phyloP scores from a whole-genome alignment of 1,140 invertebrate genomes.

The Temnothorax curvispinosus region DNA sequence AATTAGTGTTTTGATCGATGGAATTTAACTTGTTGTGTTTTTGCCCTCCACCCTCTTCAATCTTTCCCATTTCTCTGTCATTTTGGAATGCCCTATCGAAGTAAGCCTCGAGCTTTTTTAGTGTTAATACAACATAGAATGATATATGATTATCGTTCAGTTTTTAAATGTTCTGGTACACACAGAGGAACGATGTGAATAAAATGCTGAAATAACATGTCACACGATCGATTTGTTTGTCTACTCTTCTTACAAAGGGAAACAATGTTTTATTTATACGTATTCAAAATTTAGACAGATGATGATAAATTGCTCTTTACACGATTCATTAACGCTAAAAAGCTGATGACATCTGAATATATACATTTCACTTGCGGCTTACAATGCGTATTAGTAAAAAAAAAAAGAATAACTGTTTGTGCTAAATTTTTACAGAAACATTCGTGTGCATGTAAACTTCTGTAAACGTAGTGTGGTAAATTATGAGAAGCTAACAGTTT shows the following conservation, averaged over 20 bases:
- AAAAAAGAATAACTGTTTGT: slow-evolving; percentile 9
- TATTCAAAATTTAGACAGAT: neutral
- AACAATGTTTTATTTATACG: neutral
- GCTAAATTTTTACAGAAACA: slow-evolving; percentile 24
- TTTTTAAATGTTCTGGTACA: neutral
- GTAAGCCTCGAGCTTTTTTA: neutral
- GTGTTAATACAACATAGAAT: neutral
- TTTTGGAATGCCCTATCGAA: neutral
- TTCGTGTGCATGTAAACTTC: neutral
- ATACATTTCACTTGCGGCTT: neutral
- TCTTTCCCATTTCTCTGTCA: neutral
- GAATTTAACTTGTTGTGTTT: slow-evolving; percentile 5
- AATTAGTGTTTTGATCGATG: neutral
- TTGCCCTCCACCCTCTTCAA: neutral
- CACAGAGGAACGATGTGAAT: neutral
- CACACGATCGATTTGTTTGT: neutral
- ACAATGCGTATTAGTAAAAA: neutral
- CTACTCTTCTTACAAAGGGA: neutral
- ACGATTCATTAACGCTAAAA: slow-evolving; percentile 14
- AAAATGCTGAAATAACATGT: neutral
- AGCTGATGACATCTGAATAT: neutral
- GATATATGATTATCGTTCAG: neutral
- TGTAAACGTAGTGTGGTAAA: neutral
- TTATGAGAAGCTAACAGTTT: neutral
- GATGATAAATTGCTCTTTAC: neutral